A percentile compares a stretch with the other conserved stretches of the same genome.
These are phyloP conservation scores for Phyllotreta striolata DNA, from an alignment of 2,888 invertebrate species.

Conservation along the genomic window DNA sequence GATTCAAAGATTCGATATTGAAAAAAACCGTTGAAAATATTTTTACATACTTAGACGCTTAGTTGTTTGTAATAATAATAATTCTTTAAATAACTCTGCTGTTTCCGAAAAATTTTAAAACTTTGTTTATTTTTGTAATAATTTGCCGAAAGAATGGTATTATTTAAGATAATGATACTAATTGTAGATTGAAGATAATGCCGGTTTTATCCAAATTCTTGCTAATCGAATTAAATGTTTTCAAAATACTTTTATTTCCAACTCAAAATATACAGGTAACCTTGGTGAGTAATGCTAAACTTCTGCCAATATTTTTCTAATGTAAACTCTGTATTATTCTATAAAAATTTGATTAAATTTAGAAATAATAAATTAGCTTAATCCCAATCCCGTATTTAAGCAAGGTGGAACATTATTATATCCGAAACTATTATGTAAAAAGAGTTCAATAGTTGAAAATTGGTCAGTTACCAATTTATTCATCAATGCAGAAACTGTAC, in stretches of 20 bases:
- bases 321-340: too few relatives aligned
- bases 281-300: constrained; percentile 11
- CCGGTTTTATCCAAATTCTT: too few relatives aligned
- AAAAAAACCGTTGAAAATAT: background rate
- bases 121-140: background rate
- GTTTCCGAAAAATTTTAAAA: background rate
- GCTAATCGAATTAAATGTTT: background rate
- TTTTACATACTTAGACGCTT: constrained; percentile 1
- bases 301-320: constrained; percentile 2
- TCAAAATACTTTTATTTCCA: background rate
- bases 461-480: background rate
- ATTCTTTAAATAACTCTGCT: background rate
- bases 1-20: background rate
- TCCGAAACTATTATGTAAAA: too few relatives aligned
- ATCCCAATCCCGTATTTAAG: too few relatives aligned
- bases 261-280: constrained; percentile 7
- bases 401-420: too few relatives aligned
- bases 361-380: too few relatives aligned
- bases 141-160: background rate
- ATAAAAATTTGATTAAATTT: too few relatives aligned
- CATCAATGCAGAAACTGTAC: constrained; percentile 1
- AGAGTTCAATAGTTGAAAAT: too few relatives aligned
- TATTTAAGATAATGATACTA: background rate
- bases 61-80: constrained; percentile 2
- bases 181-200: background rate